These are phyloP conservation scores for Dendrolimus pini DNA, from an alignment of 2,888 invertebrate genomes.

Conservation along the genomic window DNA sequence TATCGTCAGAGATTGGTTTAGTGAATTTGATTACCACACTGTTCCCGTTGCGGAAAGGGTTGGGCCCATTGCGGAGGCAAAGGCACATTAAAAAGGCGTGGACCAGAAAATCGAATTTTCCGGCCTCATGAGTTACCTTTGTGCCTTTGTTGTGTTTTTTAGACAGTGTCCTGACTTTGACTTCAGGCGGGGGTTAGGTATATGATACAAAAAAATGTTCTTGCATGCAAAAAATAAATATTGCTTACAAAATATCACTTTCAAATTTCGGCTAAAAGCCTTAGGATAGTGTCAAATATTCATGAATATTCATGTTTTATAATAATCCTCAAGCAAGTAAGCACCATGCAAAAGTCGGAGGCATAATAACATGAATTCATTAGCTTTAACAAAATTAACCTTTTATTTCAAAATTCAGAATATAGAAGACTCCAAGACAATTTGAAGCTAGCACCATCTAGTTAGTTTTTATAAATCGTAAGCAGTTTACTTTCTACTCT, in stretches of 20 bases:
- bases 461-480: not conserved
- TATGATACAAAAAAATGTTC: constrained; percentile 1
- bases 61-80: constrained; percentile 46
- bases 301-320: too few relatives aligned
- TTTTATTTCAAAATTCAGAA: too few relatives aligned
- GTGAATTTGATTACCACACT: constrained; percentile 65
- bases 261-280: too few relatives aligned
- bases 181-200: not conserved
- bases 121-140: constrained; percentile 48
- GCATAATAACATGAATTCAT: too few relatives aligned
- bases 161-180: constrained; percentile 41
- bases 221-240: too few relatives aligned
- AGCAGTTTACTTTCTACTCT: constrained; percentile 12
- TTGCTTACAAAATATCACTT: too few relatives aligned
- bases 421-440: too few relatives aligned
- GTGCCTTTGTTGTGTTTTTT: constrained; percentile 50
- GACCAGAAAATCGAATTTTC: constrained; percentile 72
- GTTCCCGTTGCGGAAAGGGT: constrained; percentile 55
- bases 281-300: too few relatives aligned
- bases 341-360: too few relatives aligned
- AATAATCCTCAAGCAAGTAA: too few relatives aligned
- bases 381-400: too few relatives aligned
- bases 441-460: not conserved
- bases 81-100: constrained; percentile 51
- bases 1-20: constrained; percentile 56